Conservation (phyloP, 2,113 vertebrate species). For the Muscicapa adusta region DNA sequence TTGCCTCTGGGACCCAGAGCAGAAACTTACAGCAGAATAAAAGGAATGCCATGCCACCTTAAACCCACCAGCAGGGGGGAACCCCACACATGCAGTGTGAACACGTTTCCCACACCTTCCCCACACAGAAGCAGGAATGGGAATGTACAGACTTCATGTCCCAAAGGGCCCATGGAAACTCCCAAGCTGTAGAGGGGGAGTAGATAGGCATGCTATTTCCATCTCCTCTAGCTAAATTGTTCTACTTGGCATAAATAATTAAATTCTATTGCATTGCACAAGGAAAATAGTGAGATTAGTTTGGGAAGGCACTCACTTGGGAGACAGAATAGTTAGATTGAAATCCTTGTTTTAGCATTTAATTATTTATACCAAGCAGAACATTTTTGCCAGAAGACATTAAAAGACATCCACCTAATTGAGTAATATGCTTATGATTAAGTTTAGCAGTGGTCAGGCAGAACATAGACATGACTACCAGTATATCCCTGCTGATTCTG, state of each 20-base stretch:
- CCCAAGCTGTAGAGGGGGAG: not conserved
- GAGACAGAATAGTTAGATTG: not conserved
- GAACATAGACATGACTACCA: not conserved
- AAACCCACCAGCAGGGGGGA: not conserved
- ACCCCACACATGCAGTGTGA: not conserved
- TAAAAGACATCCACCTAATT: not conserved
- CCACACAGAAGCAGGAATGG: not conserved
- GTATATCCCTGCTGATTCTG: not conserved
- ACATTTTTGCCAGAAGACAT: not conserved
- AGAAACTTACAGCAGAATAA: not conserved
- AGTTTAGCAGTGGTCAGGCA: not conserved
- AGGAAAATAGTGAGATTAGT: not conserved
- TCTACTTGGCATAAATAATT: constrained; percentile 28
- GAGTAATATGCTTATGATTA: not conserved
- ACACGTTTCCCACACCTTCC: not conserved
- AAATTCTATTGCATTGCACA: not conserved
- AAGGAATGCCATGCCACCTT: not conserved
- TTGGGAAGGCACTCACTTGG: not conserved
- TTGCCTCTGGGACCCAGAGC: not conserved
- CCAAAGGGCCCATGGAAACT: not conserved
- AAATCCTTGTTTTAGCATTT: not conserved
- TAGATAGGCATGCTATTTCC: not conserved
- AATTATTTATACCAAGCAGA: not conserved
- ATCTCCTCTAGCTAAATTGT: not conserved
- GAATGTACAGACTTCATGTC: not conserved